Conservation (phyloP, 2,113 vertebrate species). For the Halichoeres trimaculatus region DNA sequence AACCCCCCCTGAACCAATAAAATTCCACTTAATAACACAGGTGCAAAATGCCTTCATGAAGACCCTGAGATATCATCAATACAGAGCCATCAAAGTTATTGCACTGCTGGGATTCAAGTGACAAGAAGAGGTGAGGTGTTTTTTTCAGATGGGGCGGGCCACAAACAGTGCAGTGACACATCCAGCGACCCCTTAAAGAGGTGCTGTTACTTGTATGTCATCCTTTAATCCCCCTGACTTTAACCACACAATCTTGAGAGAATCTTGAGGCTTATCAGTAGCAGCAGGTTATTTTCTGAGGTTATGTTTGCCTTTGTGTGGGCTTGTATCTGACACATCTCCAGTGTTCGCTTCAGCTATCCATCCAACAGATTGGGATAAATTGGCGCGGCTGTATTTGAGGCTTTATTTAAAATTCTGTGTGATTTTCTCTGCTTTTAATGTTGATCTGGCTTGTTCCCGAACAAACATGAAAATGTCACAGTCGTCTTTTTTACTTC, state of each 20-base stretch:
- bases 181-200: conserved; percentile 45
- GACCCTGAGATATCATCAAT: conserved; percentile 49
- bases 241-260: conserved; percentile 37
- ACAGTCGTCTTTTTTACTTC: conserved; percentile 16
- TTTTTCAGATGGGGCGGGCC: neutral
- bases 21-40: conserved; percentile 62
- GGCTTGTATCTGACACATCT: conserved; percentile 24
- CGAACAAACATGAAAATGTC: conserved; percentile 37
- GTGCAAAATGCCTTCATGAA: conserved; percentile 48
- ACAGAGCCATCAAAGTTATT: conserved; percentile 43
- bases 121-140: conserved; percentile 38
- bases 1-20: conserved; percentile 44
- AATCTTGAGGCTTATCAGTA: conserved; percentile 27
- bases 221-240: conserved; percentile 27
- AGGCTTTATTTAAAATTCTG: conserved; percentile 51
- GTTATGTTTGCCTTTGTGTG: conserved; percentile 8
- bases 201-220: conserved; percentile 30
- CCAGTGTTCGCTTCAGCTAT: conserved; percentile 10
- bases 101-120: conserved; percentile 32
- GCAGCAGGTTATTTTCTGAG: conserved; percentile 42
- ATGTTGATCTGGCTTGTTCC: conserved; percentile 30
- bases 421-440: conserved; percentile 44
- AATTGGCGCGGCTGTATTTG: conserved; percentile 15
- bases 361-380: conserved; percentile 14
- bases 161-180: conserved; percentile 23